These are phyloP conservation scores for Drosophila paranaensis DNA, from an alignment of 2,888 invertebrate species.

Conservation along the genomic window DNA sequence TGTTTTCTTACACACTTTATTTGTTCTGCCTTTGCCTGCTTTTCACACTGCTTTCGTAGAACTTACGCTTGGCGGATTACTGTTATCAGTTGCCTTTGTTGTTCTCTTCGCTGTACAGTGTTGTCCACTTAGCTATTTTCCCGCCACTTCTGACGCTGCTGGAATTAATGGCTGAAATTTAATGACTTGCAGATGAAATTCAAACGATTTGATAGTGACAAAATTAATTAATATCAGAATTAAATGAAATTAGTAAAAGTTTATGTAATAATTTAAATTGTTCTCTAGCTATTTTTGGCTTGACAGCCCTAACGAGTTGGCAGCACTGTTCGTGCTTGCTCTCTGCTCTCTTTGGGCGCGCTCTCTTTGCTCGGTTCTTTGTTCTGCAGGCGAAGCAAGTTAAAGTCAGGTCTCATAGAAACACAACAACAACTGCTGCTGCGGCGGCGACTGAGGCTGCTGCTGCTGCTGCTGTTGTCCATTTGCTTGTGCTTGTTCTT, in stretches of 20 bases:
- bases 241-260: too few relatives aligned
- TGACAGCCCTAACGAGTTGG: too few relatives aligned
- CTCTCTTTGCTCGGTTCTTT: slow-evolving; percentile 17
- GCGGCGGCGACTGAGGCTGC: slow-evolving; percentile 4
- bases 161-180: too few relatives aligned
- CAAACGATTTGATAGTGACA: too few relatives aligned
- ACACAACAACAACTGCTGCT: slow-evolving; percentile 13
- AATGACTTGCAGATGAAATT: too few relatives aligned
- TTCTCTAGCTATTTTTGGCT: too few relatives aligned
- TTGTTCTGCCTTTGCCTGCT: not conserved
- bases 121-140: too few relatives aligned
- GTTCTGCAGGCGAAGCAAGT: slow-evolving; percentile 34
- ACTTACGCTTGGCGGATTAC: slow-evolving; percentile 39
- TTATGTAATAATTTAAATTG: too few relatives aligned
- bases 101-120: not conserved
- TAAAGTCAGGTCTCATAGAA: slow-evolving; percentile 38
- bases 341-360: slow-evolving; percentile 1
- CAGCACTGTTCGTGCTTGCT: not conserved
- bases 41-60: slow-evolving; percentile 11
- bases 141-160: too few relatives aligned
- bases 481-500: slow-evolving; percentile 27
- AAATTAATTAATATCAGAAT: too few relatives aligned
- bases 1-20: slow-evolving; percentile 2
- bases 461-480: slow-evolving; percentile 22
- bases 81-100: slow-evolving; percentile 43